Percentiles rank a stretch among this genome's conserved stretches.
These are phyloP conservation scores for Oreochromis spilurus DNA, from an alignment of 2,113 vertebrate genomes.

Conservation along the genomic window DNA sequence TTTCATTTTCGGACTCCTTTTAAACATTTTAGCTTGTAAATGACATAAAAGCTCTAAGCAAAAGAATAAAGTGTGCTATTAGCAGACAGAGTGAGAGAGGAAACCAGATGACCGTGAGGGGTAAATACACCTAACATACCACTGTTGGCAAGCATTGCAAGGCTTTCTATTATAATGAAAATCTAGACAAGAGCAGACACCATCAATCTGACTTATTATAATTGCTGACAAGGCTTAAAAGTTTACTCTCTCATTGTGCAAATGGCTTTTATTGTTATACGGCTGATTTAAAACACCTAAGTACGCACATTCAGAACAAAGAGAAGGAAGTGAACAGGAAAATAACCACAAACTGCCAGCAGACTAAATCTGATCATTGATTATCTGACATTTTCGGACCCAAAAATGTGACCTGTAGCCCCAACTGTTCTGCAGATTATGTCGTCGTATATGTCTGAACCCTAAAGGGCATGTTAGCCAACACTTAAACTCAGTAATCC, in stretches of 20 bases:
- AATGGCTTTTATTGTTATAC: background rate
- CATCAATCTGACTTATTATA: background rate
- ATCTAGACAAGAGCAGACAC: background rate
- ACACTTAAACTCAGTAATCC: background rate
- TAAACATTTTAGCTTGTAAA: background rate
- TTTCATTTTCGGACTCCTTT: background rate
- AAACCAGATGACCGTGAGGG: background rate
- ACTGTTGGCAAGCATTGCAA: background rate
- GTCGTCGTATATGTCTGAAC: fast-evolving
- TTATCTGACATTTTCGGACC: background rate
- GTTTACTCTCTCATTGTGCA: background rate
- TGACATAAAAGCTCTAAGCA: background rate
- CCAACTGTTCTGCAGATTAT: background rate
- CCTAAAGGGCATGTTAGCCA: background rate
- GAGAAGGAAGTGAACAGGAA: background rate
- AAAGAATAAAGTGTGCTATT: background rate
- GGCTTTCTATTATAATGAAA: background rate
- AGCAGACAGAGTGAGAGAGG: background rate
- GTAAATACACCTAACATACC: background rate
- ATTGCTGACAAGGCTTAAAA: background rate
- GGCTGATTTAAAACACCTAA: background rate
- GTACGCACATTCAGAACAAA: background rate
- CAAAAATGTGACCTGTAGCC: background rate
- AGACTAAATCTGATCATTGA: background rate
- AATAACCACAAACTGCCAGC: background rate